Base-by-base conservation (phyloP, 1,140 invertebrate genomes). In the Pseudomyrmex gracilis region DNA sequence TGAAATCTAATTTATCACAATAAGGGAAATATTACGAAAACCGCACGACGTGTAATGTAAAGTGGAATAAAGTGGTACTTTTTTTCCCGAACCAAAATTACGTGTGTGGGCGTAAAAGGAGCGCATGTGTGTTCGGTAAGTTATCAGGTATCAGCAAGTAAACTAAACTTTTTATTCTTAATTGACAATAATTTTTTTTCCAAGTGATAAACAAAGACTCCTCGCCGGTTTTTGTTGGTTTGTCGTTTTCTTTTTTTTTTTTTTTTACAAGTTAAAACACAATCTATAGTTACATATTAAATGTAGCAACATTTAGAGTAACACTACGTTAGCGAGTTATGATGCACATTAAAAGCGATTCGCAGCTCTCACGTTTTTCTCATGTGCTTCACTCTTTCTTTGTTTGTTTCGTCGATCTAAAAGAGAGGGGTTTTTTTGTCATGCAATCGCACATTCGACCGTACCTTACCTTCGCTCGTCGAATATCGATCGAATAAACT, bases 271-370 rank as follows among this genome's bases (percentile, higher is more conserved):
- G 67, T 85, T 83, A 73, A 86, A 89, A 88, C 87, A 83, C 84
- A 88, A 82, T 86, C 71, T 88, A 86, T 88, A 88, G 63, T 88
- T 89, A 88, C 84, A 67, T 84, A 73, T 71, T 88, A 89, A 86
- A 86, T 68, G 74, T 74, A 88, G 87, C 73, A 63, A 89, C 87
- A 89, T 89, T 89, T 89, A 89, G 84, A 84, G 83, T 88, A 89
- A 86, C 68, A 88, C 80, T 88, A 88, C 87, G 84, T 85, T 34
- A 89, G 87, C 87, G 87, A 88, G 86, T 88, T 74, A 89, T 71
- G 78, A 88, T 85, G 87, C 86, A 89, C 87, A 89, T 89, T 89
- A 89, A 89, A 89, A 89, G 87, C 87, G 84, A 85, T 83, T 83
- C 66, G 51, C 70, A 58, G 85, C 76, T 83, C 60, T 83, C 80